phyloP scores from a whole-genome alignment of 2,888 invertebrate genomes.

The Lacanobia oleracea region DNA sequence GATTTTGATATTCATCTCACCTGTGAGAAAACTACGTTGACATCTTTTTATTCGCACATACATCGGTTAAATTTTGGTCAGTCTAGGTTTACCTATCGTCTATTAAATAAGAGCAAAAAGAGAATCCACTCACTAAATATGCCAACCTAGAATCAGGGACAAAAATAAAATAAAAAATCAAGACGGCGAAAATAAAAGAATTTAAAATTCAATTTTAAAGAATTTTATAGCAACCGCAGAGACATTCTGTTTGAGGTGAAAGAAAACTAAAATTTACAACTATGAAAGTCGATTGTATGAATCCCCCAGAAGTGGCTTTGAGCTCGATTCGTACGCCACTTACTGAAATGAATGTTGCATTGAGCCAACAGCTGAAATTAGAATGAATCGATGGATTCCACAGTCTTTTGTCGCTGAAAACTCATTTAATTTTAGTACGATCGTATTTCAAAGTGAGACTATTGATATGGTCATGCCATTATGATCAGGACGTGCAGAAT shows the following conservation, averaged over 20 bases:
- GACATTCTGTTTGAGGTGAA: conserved; percentile 58
- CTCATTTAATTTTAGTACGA: conserved; percentile 52
- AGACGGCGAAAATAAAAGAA: conserved; percentile 44
- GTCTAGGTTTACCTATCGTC: background rate
- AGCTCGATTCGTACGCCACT: conserved; percentile 70
- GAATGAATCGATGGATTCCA: conserved; percentile 62
- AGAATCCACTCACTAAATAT: background rate
- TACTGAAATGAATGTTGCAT: conserved; percentile 75
- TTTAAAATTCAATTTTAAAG: conserved; percentile 49
- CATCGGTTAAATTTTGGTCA: conserved; percentile 3
- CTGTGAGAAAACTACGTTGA: background rate
- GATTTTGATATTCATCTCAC: conserved; percentile 10
- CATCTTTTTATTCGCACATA: background rate
- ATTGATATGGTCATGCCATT: conserved; percentile 23
- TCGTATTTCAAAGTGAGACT: conserved; percentile 26
- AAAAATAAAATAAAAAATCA: conserved; percentile 16
- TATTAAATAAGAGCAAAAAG: conserved; percentile 23
- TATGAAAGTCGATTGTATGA: conserved; percentile 74
- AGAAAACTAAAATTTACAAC: conserved; percentile 76
- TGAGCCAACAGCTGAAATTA: conserved; percentile 70
- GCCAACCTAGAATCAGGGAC: conserved; percentile 11
- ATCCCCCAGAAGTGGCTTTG: conserved; percentile 70
- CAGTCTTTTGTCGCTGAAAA: conserved; percentile 54
- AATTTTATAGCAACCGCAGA: conserved; percentile 57
- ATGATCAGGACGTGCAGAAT: conserved; percentile 3